Evolutionary conservation across 1,140 invertebrate genomes (phyloP), one percentile per base, ranked within the genome.

Genomic region (Bombus ignitus): DNA sequence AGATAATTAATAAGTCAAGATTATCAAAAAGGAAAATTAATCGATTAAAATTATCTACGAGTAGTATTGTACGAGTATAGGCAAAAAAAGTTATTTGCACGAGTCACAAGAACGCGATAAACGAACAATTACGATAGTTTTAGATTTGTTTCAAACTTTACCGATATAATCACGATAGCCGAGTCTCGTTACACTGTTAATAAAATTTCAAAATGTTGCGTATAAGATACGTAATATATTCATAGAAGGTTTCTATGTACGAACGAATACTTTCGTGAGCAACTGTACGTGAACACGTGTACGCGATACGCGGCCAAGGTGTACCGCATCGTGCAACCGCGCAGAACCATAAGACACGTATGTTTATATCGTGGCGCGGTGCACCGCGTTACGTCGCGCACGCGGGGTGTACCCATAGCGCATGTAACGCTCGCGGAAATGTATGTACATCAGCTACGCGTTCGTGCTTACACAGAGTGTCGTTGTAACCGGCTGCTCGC

Each of bases 301-400:
- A 70, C 42, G 13, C 39, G 74, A 66, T 84, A 37, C 76, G 8
- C 66, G 75, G 53, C 75, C 37, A 71, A 62, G 81, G 66, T 57
- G 76, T 85, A 85, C 66, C 37, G 77, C 87, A 73, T 82, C 79
- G 70, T 72, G 79, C 62, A 85, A 87, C 86, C 78, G 59, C 62
- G 80, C 22, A 42, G 72, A 32, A 66, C 84, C 82, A 81, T 91
- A 91, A 91, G 78, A 87, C 83, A 73, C 84, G 74, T 75, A 89
- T 88, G 88, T 90, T 91, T 89, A 91, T 90, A 86, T 87, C 78
- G 79, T 65, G 68, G 42, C 81, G 65, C 68, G 47, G 66, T 71
- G 82, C 82, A 66, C 74, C 72, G 66, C 84, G 86, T 81, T 76
- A 83, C 81, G 70, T 85, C 57, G 73, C 65, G 77, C 77, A 37